Evolutionary conservation across 2,888 invertebrate species (phyloP).

Genomic region (Tipula unca): DNA sequence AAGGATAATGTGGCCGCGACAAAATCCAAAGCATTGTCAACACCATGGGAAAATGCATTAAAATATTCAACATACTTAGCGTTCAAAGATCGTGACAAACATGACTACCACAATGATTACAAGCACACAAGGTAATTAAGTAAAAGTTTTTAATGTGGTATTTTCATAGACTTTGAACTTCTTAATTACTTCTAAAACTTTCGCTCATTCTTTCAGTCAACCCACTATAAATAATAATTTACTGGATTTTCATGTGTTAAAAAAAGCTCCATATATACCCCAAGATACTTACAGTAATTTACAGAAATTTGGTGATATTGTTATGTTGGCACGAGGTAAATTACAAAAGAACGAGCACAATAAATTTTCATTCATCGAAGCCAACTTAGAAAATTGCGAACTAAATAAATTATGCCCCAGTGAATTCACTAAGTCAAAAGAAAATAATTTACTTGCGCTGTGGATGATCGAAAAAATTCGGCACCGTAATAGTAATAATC

Average conservation of each 20-base stretch:
- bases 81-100: constrained; percentile 38
- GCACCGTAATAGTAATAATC: constrained; percentile 46
- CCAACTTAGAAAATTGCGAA: constrained; percentile 28
- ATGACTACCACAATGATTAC: constrained; percentile 23
- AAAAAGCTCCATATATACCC: background rate
- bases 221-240: background rate
- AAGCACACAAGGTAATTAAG: constrained; percentile 15
- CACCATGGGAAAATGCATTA: constrained; percentile 57
- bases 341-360: constrained; percentile 45
- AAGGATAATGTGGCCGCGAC: background rate
- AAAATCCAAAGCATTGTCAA: background rate
- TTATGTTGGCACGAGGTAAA: constrained; percentile 55
- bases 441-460: constrained; percentile 44
- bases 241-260: background rate
- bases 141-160: background rate
- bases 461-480: constrained; percentile 63
- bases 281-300: constrained; percentile 25
- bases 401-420: constrained; percentile 20
- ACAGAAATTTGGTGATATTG: constrained; percentile 53
- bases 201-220: background rate
- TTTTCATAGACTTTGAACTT: background rate
- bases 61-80: constrained; percentile 59
- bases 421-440: constrained; percentile 33
- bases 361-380: constrained; percentile 50
- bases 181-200: background rate